A percentile compares a stretch with the other conserved stretches of the same genome.
Conservation (phyloP, 2,797 vertebrate species). For the Labroides dimidiatus region DNA sequence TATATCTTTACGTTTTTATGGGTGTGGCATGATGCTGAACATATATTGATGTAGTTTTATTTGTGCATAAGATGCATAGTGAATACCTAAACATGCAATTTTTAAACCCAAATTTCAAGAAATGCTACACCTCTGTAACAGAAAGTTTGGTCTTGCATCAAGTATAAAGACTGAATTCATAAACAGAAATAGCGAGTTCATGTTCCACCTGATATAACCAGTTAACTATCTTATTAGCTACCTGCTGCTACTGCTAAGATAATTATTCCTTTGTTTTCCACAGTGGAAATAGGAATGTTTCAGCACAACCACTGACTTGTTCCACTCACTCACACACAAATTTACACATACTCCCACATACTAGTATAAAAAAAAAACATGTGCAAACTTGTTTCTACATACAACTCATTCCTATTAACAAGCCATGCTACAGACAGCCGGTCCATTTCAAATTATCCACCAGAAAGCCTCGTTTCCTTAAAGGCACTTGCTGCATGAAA, state of each 20-base stretch:
- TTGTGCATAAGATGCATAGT: too few species aligned
- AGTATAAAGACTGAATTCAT: constrained; percentile 1
- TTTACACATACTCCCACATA: constrained; percentile 37
- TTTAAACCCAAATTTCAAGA: neutral
- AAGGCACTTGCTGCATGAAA: constrained; percentile 56
- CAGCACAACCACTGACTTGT: constrained; percentile 45
- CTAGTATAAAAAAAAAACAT: constrained; percentile 55
- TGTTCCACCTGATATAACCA: constrained; percentile 7
- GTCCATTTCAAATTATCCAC: constrained; percentile 24
- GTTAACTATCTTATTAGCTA: constrained; percentile 5
- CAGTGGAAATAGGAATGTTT: constrained; percentile 31
- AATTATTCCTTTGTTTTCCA: constrained; percentile 23
- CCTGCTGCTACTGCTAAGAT: constrained; percentile 35
- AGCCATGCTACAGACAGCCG: constrained; percentile 35
- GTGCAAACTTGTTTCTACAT: constrained; percentile 71
- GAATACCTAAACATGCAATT: too few species aligned
- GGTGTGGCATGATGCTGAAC: too few species aligned
- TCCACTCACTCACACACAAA: constrained; percentile 32
- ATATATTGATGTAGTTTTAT: too few species aligned
- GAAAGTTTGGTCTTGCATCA: constrained; percentile 11
- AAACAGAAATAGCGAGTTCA: neutral
- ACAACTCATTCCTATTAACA: constrained; percentile 40
- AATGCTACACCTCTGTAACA: constrained; percentile 4
- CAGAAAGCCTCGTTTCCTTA: constrained; percentile 41
- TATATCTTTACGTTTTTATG: too few species aligned